These are phyloP conservation scores for Mugil cephalus DNA, from an alignment of 2,113 vertebrate genomes.

Conservation along the genomic window DNA sequence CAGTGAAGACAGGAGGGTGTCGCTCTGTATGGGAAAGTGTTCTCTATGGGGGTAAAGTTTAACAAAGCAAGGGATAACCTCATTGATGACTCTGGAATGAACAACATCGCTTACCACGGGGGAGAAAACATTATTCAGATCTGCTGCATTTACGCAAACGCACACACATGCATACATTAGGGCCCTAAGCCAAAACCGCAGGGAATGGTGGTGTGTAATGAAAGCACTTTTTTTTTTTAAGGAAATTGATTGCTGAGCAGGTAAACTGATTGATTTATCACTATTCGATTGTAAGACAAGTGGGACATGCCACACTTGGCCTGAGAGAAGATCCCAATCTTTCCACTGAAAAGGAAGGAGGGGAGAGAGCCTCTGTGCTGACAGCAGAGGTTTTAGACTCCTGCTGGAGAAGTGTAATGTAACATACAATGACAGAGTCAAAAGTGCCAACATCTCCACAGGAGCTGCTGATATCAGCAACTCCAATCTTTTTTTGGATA, in stretches of 20 bases:
- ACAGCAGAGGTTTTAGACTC: conserved; percentile 46
- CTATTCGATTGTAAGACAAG: conserved; percentile 68
- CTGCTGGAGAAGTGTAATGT: conserved; percentile 43
- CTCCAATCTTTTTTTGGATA: conserved; percentile 8
- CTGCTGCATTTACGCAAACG: conserved; percentile 4
- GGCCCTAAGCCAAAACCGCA: conserved; percentile 2
- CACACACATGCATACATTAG: neutral
- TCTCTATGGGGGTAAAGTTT: neutral
- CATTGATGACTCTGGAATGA: conserved; percentile 52
- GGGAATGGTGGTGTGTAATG: conserved; percentile 5
- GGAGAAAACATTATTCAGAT: conserved; percentile 31
- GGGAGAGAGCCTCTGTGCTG: conserved; percentile 32
- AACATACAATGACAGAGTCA: conserved; percentile 45
- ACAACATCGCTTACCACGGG: conserved; percentile 3
- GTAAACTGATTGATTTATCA: conserved; percentile 62
- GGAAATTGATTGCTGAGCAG: conserved; percentile 54
- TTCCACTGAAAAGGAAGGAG: conserved; percentile 4
- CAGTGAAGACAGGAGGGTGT: conserved; percentile 9
- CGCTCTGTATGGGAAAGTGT: neutral
- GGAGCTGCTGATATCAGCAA: conserved; percentile 48
- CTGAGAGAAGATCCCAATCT: conserved; percentile 47
- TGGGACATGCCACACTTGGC: conserved; percentile 28
- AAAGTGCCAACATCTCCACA: conserved; percentile 36
- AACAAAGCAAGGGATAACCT: neutral
- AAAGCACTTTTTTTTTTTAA: conserved; percentile 10